A percentile compares a stretch with the other conserved stretches of the same genome.
phyloP scores from a whole-genome alignment of 1,140 invertebrate species.

The Ceratitis capitata region DNA sequence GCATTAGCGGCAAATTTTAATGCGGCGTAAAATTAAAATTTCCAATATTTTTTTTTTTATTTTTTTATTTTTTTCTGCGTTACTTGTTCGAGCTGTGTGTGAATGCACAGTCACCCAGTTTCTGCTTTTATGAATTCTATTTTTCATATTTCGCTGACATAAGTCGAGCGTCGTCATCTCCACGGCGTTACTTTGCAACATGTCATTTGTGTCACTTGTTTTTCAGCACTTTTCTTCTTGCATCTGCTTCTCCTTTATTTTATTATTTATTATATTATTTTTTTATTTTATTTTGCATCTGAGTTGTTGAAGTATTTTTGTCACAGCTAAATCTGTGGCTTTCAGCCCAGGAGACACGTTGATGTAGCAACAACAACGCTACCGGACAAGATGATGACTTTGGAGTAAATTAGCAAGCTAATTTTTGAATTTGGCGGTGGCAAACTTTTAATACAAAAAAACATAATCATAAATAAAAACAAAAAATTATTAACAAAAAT shows the following conservation, averaged over 20 bases:
- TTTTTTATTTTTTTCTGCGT: background rate
- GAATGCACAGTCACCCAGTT: background rate
- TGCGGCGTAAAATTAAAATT: slow-evolving; percentile 30
- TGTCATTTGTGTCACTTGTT: slow-evolving; percentile 1
- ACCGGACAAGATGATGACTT: background rate
- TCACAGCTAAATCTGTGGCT: background rate
- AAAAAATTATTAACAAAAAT: too few species aligned
- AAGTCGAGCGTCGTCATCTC: background rate
- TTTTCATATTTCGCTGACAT: slow-evolving; percentile 13
- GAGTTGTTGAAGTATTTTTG: slow-evolving; percentile 24
- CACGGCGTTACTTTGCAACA: background rate
- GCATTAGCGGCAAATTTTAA: slow-evolving; percentile 31
- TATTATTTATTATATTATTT: too few species aligned
- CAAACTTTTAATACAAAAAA: background rate
- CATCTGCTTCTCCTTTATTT: background rate
- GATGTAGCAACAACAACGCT: background rate
- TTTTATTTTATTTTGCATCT: too few species aligned
- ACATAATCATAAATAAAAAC: too few species aligned
- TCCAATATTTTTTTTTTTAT: background rate
- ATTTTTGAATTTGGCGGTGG: background rate
- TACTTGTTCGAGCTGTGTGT: too few species aligned
- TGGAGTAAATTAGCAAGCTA: background rate
- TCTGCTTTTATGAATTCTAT: background rate
- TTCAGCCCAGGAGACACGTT: background rate
- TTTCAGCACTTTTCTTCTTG: background rate